Evolutionary conservation across 2,113 vertebrate species (phyloP).

Genomic region (Pelobates fuscus): DNA sequence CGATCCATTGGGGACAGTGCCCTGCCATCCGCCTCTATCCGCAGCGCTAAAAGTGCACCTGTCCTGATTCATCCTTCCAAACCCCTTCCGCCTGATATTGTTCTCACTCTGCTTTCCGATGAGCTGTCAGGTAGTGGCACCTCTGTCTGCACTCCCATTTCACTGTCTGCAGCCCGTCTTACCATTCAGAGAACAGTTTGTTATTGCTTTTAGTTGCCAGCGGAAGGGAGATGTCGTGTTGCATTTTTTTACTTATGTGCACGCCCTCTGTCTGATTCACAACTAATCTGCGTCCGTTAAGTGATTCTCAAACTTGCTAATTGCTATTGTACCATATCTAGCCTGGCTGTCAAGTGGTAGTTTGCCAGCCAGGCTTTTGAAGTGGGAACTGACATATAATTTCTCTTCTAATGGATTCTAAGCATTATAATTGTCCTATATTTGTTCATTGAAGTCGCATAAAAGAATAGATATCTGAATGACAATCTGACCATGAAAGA

Average conservation of each 20-base stretch:
- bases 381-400: too few species aligned
- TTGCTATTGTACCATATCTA: too few species aligned
- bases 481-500: too few species aligned
- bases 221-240: background rate
- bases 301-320: conserved; percentile 23
- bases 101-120: conserved; percentile 98
- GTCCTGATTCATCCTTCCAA: conserved; percentile 98
- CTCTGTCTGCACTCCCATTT: conserved; percentile 82
- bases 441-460: too few species aligned
- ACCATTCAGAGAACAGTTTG: background rate
- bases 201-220: background rate
- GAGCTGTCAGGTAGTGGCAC: conserved; percentile 98
- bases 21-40: conserved; percentile 99
- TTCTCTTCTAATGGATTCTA: too few species aligned
- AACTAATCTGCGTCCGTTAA: background rate
- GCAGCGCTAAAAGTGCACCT: conserved; percentile 99
- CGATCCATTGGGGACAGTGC: conserved; percentile 99
- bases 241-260: conserved; percentile 1
- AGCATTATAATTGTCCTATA: too few species aligned
- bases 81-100: conserved; percentile 97
- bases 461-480: too few species aligned
- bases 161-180: conserved; percentile 41
- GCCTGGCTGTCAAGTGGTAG: too few species aligned
- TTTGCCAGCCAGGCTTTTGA: too few species aligned
- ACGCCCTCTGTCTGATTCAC: background rate